Evolutionary conservation across 1,140 invertebrate species (phyloP), one percentile per base, ranked within the genome.

Genomic region (Drosophila carrolli): DNA sequence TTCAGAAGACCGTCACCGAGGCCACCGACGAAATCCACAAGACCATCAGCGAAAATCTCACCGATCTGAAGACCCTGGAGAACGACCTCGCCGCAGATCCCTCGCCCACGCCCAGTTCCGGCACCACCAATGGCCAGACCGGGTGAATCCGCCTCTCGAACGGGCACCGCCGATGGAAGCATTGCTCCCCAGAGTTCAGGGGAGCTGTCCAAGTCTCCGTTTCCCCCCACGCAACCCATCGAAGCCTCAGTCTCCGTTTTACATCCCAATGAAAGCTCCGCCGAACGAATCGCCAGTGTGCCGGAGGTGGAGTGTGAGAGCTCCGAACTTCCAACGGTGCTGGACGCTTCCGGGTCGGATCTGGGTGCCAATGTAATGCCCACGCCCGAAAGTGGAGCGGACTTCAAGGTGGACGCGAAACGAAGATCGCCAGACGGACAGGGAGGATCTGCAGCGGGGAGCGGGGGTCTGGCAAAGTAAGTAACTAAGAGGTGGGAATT

Each of bases 241-340:
- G 91, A 92, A 57, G 88, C 91, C 8, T 43, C 91, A 3, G 91
- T 92, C 14, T 91, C 91, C 1, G 91, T 92, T 2, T 14, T 92
- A 37, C 89, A 92, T 50, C 50, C 78, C 8, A 61, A 46, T 29
- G 73, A 75, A 8, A 47, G 59, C 13, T 51, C 74, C 13, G 48
- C 71, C 8, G 58, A 81, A 47, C 68, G 82, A 44, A 79, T 92
- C 40, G 71, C 81, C 41, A 76, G 76, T 43, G 76, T 90, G 16
- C 90, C 90, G 27, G 90, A 91, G 56, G 74, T 83, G 47, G 91
- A 92, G 41, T 76, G 68, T 53, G 91, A 92, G 55, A 78, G 75
- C 46, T 74, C 81, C 8, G 90, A 92, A 46, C 32, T 67, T 13
- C 60, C 53, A 3, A 47, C 48, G 4, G 54, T 10, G 1, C 23